Evolutionary conservation across 2,113 vertebrate genomes (phyloP).

Genomic region (Ceyx cyanopectus): DNA sequence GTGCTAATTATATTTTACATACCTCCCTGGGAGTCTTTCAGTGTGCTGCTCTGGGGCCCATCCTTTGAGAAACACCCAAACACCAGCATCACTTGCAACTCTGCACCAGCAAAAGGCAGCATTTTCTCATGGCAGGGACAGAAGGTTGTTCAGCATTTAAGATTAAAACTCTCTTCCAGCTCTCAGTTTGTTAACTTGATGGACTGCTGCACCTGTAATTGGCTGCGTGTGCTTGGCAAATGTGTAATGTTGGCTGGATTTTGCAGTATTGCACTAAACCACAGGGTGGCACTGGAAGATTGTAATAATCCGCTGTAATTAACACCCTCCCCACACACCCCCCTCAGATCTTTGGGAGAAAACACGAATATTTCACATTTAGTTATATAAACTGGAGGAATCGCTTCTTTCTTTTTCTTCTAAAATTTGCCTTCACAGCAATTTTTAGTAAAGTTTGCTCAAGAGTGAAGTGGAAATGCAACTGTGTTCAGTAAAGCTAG

Average conservation of each 20-base stretch:
- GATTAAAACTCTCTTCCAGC: neutral
- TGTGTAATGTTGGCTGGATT: neutral
- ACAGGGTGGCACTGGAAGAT: conserved; percentile 80
- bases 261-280: conserved; percentile 32
- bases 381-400: conserved; percentile 23
- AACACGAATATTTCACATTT: conserved; percentile 41
- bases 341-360: neutral
- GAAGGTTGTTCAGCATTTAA: neutral
- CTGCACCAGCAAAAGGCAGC: neutral
- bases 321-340: neutral
- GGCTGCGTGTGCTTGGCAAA: neutral
- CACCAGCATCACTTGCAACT: neutral
- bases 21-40: neutral
- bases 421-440: conserved; percentile 23
- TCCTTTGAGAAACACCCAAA: neutral
- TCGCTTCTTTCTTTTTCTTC: conserved; percentile 1
- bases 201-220: neutral
- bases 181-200: neutral
- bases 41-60: neutral
- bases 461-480: neutral
- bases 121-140: neutral
- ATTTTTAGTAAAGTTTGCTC: neutral
- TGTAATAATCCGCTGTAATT: conserved; percentile 66
- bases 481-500: neutral
- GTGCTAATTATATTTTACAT: neutral